Conservation (phyloP, 2,888 invertebrate species). For the Agriotes lineatus region DNA sequence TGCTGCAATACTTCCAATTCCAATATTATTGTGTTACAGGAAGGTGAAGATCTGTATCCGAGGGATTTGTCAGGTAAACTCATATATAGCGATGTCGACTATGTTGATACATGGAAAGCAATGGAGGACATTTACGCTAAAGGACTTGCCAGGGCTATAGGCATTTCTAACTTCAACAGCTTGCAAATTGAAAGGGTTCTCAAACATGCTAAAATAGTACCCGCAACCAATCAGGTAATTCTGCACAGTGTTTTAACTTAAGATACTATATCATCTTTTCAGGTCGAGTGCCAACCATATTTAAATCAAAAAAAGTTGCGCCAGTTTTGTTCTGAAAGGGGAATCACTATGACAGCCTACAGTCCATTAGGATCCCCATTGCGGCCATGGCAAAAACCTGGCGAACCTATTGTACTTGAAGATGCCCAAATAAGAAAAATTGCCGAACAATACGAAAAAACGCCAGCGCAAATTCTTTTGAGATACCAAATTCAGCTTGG, state of each 20-base stretch:
- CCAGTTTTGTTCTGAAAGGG: neutral
- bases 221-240: constrained; percentile 73
- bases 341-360: constrained; percentile 10
- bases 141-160: constrained; percentile 82
- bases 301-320: constrained; percentile 12
- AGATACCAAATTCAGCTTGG: constrained; percentile 75
- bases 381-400: constrained; percentile 59
- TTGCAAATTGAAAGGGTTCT: constrained; percentile 79
- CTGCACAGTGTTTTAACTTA: too few relatives aligned
- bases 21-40: too few relatives aligned
- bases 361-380: constrained; percentile 23
- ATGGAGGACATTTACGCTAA: constrained; percentile 80
- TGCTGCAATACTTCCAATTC: too few relatives aligned
- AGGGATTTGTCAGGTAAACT: constrained; percentile 69
- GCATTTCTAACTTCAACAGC: constrained; percentile 88
- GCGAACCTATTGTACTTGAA: constrained; percentile 76
- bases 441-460: constrained; percentile 73
- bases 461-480: constrained; percentile 76
- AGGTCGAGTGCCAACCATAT: constrained; percentile 34
- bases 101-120: constrained; percentile 81
- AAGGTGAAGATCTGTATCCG: constrained; percentile 74
- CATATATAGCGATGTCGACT: constrained; percentile 74
- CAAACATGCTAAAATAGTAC: constrained; percentile 73
- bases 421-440: constrained; percentile 75
- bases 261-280: too few relatives aligned